Conservation (phyloP, 2,113 vertebrate genomes). For the Corvus hawaiiensis region DNA sequence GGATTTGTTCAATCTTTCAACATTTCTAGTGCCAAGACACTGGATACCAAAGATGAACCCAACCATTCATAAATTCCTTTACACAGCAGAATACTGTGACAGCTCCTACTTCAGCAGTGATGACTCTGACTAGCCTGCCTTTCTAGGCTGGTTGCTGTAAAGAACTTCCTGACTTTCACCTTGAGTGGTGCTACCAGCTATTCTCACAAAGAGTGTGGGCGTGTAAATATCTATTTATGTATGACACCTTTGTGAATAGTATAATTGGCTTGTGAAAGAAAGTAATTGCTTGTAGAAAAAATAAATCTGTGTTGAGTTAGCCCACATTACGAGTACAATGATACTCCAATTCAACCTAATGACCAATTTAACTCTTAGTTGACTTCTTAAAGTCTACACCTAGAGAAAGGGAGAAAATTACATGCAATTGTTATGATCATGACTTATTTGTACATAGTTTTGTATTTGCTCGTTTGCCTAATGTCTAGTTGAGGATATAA, state of each 20-base stretch:
- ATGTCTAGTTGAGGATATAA: neutral
- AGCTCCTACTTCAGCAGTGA: conserved; percentile 97
- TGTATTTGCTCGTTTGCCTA: neutral
- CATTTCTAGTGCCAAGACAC: conserved; percentile 86
- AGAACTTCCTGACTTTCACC: neutral
- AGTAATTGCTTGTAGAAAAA: neutral
- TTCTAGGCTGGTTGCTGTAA: neutral
- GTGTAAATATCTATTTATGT: conserved; percentile 49
- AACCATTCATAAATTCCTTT: conserved; percentile 86
- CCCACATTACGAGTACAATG: neutral
- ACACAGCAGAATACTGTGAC: conserved; percentile 89
- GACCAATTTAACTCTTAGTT: neutral
- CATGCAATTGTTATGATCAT: neutral
- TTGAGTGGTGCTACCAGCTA: neutral
- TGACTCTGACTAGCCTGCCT: conserved; percentile 83
- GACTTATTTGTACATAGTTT: conserved; percentile 9
- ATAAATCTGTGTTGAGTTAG: neutral
- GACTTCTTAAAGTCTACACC: neutral
- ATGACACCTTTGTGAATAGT: neutral
- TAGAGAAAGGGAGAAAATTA: neutral
- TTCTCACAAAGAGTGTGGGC: neutral
- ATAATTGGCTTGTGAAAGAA: neutral
- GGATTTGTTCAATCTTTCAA: conserved; percentile 96
- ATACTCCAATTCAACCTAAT: neutral
- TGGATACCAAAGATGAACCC: conserved; percentile 95